phyloP scores from a whole-genome alignment of 35 echinoderm and acorn worm genomes.

The Stichopus chloronotus region DNA sequence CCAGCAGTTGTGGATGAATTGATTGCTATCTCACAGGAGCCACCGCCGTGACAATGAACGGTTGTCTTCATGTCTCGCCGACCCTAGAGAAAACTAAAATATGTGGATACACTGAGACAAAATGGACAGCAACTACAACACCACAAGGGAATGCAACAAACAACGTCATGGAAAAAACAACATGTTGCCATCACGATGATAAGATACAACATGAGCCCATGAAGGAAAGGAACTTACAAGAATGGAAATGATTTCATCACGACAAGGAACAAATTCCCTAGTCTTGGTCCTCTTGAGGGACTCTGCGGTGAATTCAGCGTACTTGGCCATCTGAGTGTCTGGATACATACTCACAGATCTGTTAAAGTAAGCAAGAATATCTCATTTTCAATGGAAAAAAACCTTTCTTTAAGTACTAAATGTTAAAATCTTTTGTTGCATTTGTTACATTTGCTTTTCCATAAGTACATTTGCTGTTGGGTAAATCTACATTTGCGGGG shows the following conservation, averaged over 20 bases:
- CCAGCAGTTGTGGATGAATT: slow-evolving; percentile 96
- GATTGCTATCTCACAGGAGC: slow-evolving; percentile 95
- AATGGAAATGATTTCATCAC: slow-evolving; percentile 91
- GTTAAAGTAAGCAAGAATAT: neutral
- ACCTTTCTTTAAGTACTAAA: neutral
- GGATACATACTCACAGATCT: slow-evolving; percentile 84
- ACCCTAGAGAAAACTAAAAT: slow-evolving; percentile 66
- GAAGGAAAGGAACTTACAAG: slow-evolving; percentile 60
- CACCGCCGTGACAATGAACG: slow-evolving; percentile 91
- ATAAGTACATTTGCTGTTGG: too few species aligned
- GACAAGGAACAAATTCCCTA: slow-evolving; percentile 95
- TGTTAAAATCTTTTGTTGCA: neutral
- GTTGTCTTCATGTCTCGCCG: slow-evolving; percentile 97
- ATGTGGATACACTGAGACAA: neutral
- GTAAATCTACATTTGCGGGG: too few species aligned
- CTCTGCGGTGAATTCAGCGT: slow-evolving; percentile 85
- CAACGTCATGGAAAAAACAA: too few species aligned
- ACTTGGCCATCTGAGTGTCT: slow-evolving; percentile 83
- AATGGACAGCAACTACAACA: too few species aligned
- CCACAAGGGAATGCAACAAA: too few species aligned
- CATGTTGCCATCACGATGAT: too few species aligned
- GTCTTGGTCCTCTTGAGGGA: slow-evolving; percentile 92
- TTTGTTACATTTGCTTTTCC: too few species aligned
- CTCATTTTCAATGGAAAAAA: neutral
- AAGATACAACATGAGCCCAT: neutral